phyloP scores from a whole-genome alignment of 2,113 vertebrate genomes.

The Acanthochromis polyacanthus region DNA sequence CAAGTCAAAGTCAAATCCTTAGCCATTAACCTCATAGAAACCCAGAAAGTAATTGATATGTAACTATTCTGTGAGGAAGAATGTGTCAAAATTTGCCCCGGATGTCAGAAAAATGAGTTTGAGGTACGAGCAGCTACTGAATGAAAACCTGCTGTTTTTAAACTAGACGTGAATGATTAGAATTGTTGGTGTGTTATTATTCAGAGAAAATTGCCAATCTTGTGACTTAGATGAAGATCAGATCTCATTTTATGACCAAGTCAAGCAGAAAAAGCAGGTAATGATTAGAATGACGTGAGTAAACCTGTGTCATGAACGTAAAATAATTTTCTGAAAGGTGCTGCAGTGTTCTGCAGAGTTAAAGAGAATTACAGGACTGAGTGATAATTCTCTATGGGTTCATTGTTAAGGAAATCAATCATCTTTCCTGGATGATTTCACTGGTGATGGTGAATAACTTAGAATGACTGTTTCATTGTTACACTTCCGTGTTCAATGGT shows the following conservation, averaged over 20 bases:
- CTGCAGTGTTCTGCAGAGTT: no score
- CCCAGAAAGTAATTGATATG: not conserved
- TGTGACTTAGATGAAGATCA: not conserved
- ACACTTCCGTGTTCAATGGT: no score
- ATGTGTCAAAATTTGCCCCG: not conserved
- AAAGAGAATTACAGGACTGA: no score
- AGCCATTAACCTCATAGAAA: not conserved
- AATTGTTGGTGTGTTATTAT: not conserved
- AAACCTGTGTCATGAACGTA: not conserved
- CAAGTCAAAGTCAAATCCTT: no score
- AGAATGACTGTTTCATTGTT: no score
- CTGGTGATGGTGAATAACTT: not conserved
- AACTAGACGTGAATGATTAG: not conserved
- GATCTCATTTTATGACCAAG: not conserved
- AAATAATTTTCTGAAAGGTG: no score
- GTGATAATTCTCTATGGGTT: not conserved
- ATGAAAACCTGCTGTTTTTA: not conserved
- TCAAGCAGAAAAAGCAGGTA: not conserved
- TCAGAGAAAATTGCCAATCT: not conserved
- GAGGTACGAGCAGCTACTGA: no score
- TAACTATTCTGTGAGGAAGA: not conserved
- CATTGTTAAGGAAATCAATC: not conserved
- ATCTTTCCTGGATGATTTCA: not conserved
- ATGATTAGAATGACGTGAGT: not conserved
- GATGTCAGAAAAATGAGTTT: no score